These are phyloP conservation scores for Calyptomena viridis DNA, from an alignment of 2,113 vertebrate genomes.

Conservation along the genomic window DNA sequence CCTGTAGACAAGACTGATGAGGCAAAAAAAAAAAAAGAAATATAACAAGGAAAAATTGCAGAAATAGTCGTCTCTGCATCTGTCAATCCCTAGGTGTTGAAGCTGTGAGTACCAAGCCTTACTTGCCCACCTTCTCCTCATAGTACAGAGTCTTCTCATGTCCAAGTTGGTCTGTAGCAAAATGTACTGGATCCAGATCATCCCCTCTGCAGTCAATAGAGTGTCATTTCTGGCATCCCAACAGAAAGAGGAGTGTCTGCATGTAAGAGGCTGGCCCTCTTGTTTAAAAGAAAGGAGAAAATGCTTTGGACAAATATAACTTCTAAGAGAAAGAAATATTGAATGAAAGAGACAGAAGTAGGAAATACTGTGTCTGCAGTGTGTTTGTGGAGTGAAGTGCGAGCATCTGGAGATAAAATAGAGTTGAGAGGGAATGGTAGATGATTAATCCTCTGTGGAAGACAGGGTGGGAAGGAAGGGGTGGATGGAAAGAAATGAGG, in stretches of 20 bases:
- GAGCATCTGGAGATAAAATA: background rate
- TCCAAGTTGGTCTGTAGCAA: background rate
- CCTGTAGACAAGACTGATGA: background rate
- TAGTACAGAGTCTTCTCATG: background rate
- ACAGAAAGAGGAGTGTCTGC: background rate
- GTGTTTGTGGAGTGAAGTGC: background rate
- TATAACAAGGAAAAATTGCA: background rate
- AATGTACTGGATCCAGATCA: background rate
- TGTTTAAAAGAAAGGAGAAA: background rate
- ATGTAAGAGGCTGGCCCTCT: background rate
- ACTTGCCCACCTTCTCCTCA: background rate
- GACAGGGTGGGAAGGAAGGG: background rate
- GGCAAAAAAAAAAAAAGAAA: background rate
- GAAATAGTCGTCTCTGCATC: background rate
- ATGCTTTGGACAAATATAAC: background rate
- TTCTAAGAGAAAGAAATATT: background rate
- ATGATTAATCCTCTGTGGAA: background rate
- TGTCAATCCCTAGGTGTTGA: background rate
- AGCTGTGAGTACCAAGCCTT: background rate
- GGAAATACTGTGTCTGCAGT: background rate
- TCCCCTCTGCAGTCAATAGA: background rate
- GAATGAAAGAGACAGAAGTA: background rate
- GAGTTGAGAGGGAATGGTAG: background rate
- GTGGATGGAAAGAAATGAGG: background rate
- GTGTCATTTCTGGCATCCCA: background rate